Evolutionary conservation across 2,113 vertebrate genomes (phyloP).

Genomic region (Tupaia tana): DNA sequence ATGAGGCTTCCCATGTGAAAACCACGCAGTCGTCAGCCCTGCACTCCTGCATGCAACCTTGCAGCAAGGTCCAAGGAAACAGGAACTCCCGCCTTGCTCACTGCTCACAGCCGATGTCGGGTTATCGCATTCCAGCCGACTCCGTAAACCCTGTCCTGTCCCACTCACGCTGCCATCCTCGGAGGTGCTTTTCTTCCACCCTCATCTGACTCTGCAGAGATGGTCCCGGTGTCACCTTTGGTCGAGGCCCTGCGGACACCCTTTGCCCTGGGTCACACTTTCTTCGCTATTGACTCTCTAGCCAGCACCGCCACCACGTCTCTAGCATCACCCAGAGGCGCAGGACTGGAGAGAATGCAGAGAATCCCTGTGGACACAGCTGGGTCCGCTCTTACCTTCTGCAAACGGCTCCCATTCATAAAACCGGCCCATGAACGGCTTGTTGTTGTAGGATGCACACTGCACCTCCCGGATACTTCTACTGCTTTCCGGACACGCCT

Average conservation of each 20-base stretch:
- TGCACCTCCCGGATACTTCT: slow-evolving; percentile 93
- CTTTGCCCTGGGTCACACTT: not conserved
- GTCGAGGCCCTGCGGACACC: not conserved
- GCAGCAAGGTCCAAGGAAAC: not conserved
- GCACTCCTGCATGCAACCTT: not conserved
- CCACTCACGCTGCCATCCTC: no score
- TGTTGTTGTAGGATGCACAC: slow-evolving; percentile 95
- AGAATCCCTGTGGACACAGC: slow-evolving; percentile 34
- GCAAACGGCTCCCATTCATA: slow-evolving; percentile 98
- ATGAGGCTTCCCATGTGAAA: not conserved
- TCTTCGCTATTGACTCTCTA: not conserved
- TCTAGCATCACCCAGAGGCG: not conserved
- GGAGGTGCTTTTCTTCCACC: not conserved
- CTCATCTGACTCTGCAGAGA: not conserved
- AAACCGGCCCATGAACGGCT: slow-evolving; percentile 96
- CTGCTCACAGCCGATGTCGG: not conserved
- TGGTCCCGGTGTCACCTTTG: not conserved
- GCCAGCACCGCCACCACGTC: not conserved
- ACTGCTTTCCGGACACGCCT: slow-evolving; percentile 93
- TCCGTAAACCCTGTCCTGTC: not conserved
- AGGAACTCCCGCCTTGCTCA: not conserved
- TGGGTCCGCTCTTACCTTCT: slow-evolving; percentile 90
- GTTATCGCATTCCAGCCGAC: fast-evolving
- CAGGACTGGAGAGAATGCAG: not conserved
- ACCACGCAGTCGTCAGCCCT: not conserved